Evolutionary conservation across 2,113 vertebrate genomes (phyloP), one percentile per base, ranked within the genome.

Genomic region (Pycnonotus jocosus): DNA sequence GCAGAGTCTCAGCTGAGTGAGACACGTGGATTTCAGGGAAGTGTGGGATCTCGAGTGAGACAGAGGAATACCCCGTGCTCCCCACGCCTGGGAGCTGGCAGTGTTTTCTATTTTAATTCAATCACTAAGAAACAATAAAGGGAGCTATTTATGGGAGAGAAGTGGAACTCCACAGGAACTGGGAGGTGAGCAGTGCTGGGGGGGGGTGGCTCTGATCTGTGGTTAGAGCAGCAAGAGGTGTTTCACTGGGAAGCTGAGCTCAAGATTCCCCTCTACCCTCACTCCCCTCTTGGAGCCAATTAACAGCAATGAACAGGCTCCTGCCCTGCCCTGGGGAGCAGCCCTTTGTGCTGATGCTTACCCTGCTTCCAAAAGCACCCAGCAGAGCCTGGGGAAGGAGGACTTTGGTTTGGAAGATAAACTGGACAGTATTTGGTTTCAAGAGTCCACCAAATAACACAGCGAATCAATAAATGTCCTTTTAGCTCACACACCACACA

Each of bases 61-160:
- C 53, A 48, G 60, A 86, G 93, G 86, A 90, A 92, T 30, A 58
- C n/a, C 68, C 76, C 14, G 1, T 40, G 68, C 82, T 88, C 82
- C 84, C 72, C 90, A 70, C 24, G 37, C 90, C 73, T 40, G 23
- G 62, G 42, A 90, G 81, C 90, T 95, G 87, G 57, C 62, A 38
- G 45, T 8, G 11, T 28, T 61, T 87, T 28, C 84, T 91, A 62
- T 95, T 96, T 96, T 88, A 93, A 81, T 70, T 83, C 88, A 33
- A 58, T 85, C 85, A 56, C 87, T 90, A 48, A 70, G 90, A 90
- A 92, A 92, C 74, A 93, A 94, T 71, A 44, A 92, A 85, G 81
- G 45, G 35, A 94, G 81, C 79, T 95, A 80, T 86, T 94, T 93
- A 77, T 65, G 84, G 81, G 65, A n/a, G 92, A 72, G 92, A 47